Evolutionary conservation across 92 coral and sea anemone genomes (phyloP).

Genomic region (Virgularia gustaviana): DNA sequence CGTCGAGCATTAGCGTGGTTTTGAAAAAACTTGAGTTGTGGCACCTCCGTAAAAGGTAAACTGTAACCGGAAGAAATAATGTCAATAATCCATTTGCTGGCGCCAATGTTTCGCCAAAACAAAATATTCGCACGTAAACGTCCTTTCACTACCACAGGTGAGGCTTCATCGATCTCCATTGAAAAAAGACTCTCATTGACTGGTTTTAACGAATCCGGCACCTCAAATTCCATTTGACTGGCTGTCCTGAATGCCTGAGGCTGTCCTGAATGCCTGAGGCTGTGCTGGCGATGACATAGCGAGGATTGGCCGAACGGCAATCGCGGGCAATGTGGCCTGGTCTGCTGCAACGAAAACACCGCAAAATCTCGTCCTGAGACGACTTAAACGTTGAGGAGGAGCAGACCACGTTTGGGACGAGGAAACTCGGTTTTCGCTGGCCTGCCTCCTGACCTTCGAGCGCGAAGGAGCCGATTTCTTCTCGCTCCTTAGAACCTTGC

Average conservation of each 20-base stretch:
- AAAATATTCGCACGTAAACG: slow-evolving; percentile 30
- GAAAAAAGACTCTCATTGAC: background rate
- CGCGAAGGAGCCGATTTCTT: too few species aligned
- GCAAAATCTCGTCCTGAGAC: too few species aligned
- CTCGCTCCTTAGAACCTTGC: slow-evolving; percentile 2
- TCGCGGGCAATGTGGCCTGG: slow-evolving; percentile 61
- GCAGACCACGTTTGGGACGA: too few species aligned
- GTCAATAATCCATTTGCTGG: slow-evolving; percentile 37
- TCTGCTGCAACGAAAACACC: slow-evolving; percentile 67
- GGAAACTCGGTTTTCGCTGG: too few species aligned
- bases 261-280: too few species aligned
- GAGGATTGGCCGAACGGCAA: slow-evolving; percentile 52
- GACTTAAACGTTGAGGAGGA: too few species aligned
- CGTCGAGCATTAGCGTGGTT: slow-evolving; percentile 29
- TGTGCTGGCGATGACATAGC: too few species aligned
- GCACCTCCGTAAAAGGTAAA: slow-evolving; percentile 44
- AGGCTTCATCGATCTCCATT: background rate
- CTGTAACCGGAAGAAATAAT: slow-evolving; percentile 41
- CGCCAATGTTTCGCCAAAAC: slow-evolving; percentile 50
- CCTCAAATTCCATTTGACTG: too few species aligned
- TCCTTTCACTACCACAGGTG: slow-evolving; percentile 40
- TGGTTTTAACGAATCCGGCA: too few species aligned
- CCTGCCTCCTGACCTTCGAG: too few species aligned
- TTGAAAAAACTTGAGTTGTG: background rate
- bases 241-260: too few species aligned